Conservation (phyloP, 2,113 vertebrate genomes). For the Myotis yumanensis region DNA sequence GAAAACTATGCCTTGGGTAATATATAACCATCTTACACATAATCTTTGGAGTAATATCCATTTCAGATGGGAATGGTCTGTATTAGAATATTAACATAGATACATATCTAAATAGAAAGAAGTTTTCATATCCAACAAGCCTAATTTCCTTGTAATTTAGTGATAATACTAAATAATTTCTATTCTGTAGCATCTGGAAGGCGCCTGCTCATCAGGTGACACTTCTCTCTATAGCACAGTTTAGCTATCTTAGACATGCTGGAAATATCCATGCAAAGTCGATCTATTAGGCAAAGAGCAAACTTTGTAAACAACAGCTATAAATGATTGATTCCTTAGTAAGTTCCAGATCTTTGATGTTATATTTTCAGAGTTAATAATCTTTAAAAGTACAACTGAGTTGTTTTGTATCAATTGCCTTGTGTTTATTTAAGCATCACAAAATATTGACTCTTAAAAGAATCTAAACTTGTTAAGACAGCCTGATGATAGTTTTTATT, state of each 20-base stretch:
- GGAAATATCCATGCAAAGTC: constrained; percentile 9
- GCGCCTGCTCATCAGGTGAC: background rate
- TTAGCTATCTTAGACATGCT: constrained; percentile 4
- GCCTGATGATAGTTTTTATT: background rate
- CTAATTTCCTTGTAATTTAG: background rate
- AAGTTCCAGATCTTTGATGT: background rate
- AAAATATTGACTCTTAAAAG: background rate
- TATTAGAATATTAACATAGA: background rate
- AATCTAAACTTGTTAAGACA: background rate
- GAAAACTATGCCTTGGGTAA: background rate
- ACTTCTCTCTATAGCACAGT: background rate
- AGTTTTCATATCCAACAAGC: background rate
- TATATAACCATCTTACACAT: background rate
- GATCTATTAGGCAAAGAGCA: background rate
- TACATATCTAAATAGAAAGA: background rate
- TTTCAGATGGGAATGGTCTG: background rate
- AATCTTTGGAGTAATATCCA: background rate
- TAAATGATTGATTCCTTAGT: background rate
- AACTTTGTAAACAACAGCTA: background rate
- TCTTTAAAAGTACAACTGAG: background rate
- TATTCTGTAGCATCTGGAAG: background rate
- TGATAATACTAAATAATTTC: background rate
- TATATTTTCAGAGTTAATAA: constrained; percentile 27
- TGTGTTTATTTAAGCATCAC: background rate
- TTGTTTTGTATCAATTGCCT: background rate